phyloP scores from a whole-genome alignment of 2,888 invertebrate genomes.

The Eumacrocentrus americanus region DNA sequence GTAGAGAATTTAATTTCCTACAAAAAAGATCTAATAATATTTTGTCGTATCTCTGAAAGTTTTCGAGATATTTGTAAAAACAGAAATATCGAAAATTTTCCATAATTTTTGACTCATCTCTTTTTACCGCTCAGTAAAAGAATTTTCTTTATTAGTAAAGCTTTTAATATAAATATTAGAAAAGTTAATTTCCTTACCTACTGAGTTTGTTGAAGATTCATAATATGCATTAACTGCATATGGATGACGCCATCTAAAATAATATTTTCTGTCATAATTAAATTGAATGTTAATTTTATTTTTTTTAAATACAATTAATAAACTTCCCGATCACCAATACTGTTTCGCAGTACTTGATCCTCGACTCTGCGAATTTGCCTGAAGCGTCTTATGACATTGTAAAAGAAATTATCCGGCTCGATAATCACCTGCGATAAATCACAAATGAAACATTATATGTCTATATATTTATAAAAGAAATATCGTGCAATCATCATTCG shows the following conservation, averaged over 20 bases:
- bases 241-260: constrained; percentile 61
- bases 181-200: constrained; percentile 59
- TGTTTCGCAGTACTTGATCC: constrained; percentile 46
- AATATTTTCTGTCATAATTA: constrained; percentile 6
- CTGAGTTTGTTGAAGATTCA: constrained; percentile 63
- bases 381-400: constrained; percentile 59
- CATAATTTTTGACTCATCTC: no score
- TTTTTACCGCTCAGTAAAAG: no score
- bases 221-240: constrained; percentile 64
- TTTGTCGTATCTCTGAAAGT: no score
- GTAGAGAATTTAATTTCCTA: neutral
- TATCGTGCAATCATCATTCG: neutral
- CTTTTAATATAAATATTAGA: neutral
- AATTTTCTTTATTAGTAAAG: neutral
- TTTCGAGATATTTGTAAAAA: no score
- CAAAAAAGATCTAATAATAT: neutral
- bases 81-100: no score
- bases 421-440: constrained; percentile 50
- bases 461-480: constrained; percentile 2
- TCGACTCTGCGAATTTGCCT: constrained; percentile 54
- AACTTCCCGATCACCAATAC: constrained; percentile 50
- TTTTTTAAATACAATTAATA: neutral
- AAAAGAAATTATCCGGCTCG: constrained; percentile 60
- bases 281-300: neutral
- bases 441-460: constrained; percentile 3